These are phyloP conservation scores for Ailurus styani DNA, from an alignment of 2,113 vertebrate species.

Conservation along the genomic window DNA sequence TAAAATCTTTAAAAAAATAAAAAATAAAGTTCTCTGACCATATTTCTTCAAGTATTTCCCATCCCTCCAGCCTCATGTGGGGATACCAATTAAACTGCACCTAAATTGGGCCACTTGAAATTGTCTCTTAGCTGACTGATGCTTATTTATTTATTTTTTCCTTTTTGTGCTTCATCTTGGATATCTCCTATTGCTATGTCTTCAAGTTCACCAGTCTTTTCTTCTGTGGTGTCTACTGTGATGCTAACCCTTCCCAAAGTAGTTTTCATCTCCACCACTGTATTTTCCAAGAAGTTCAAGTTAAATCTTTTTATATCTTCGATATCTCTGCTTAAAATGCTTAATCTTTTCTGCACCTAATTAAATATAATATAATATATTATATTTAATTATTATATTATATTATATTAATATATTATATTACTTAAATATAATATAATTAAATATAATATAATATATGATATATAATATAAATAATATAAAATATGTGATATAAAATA, in stretches of 20 bases:
- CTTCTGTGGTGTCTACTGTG: not conserved
- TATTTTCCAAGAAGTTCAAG: not conserved
- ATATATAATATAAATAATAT: too few relatives aligned
- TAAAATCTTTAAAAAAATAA: too few relatives aligned
- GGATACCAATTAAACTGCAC: not conserved
- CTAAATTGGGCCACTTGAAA: not conserved
- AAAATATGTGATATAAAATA: not conserved
- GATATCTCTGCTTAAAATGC: not conserved
- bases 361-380: not conserved
- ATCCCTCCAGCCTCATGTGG: not conserved
- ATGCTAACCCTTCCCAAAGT: not conserved
- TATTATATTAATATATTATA: too few relatives aligned
- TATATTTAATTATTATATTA: too few relatives aligned
- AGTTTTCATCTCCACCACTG: not conserved
- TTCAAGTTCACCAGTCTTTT: not conserved
- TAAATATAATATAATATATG: not conserved
- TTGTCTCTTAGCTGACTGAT: not conserved
- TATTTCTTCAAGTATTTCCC: not conserved
- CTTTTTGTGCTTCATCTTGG: not conserved
- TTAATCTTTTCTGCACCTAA: not conserved
- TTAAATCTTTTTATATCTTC: not conserved
- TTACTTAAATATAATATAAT: not conserved
- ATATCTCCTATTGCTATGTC: not conserved
- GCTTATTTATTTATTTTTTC: not conserved
- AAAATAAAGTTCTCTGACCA: not conserved